A percentile compares a stretch with the other conserved stretches of the same genome.
Evolutionary conservation across 2,888 invertebrate species (phyloP).

Genomic region (Dolomedes plantarius): DNA sequence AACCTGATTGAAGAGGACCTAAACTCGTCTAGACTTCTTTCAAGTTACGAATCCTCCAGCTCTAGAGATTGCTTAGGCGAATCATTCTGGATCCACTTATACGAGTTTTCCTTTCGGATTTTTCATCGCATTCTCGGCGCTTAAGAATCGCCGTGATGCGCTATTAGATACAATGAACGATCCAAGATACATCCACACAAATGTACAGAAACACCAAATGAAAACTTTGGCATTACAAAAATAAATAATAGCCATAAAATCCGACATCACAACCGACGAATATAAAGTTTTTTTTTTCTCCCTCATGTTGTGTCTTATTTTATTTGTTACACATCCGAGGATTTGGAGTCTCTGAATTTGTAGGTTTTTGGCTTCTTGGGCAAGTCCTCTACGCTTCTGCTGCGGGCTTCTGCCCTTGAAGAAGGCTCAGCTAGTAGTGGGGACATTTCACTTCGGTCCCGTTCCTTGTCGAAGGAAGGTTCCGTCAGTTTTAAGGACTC

Average conservation of each 20-base stretch:
- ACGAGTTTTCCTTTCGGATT: background rate
- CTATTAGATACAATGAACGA: conserved; percentile 39
- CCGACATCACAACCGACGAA: conserved; percentile 16
- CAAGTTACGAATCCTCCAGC: background rate
- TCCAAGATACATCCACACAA: conserved; percentile 35
- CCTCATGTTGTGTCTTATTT: background rate
- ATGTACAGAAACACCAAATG: conserved; percentile 56
- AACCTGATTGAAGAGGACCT: background rate
- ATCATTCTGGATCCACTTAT: background rate
- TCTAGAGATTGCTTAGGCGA: background rate
- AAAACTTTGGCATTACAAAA: conserved; percentile 61
- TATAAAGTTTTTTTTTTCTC: conserved; percentile 26
- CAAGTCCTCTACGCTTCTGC: conserved; percentile 61
- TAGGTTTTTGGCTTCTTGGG: conserved; percentile 41
- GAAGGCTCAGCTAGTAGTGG: background rate
- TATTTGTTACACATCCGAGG: conserved; percentile 56
- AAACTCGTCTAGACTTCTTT: background rate
- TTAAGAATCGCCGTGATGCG: conserved; percentile 13
- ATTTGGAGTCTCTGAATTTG: conserved; percentile 61
- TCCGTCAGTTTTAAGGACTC: background rate
- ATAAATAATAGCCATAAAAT: conserved; percentile 66
- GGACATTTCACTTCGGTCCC: background rate
- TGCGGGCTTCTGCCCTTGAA: conserved; percentile 34
- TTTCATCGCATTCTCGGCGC: background rate
- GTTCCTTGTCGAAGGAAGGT: background rate